Evolutionary conservation across 2,113 vertebrate species (phyloP).

Genomic region (Pseudonaja textilis): DNA sequence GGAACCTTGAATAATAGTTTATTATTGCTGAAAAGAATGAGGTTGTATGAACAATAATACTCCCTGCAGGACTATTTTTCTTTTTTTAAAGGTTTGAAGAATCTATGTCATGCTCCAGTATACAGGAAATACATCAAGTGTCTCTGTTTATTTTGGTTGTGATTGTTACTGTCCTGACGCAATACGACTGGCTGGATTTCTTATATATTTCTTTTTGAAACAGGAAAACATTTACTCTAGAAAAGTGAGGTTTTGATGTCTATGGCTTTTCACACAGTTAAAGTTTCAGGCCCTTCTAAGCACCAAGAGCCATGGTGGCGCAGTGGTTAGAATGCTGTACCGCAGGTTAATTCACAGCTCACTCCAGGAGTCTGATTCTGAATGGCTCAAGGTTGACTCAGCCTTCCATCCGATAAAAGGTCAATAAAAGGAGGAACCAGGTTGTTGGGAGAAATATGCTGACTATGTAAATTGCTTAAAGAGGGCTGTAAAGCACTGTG

Average conservation of each 20-base stretch:
- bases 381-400: neutral
- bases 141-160: neutral
- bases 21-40: neutral
- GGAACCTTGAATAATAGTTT: neutral
- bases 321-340: neutral
- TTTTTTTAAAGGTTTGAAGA: neutral
- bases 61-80: fast-evolving
- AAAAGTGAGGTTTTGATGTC: neutral
- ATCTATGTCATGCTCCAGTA: neutral
- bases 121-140: neutral
- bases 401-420: neutral
- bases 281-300: neutral
- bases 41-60: neutral
- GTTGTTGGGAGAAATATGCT: neutral
- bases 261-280: neutral
- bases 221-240: neutral
- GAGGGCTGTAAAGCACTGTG: neutral
- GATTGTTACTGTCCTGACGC: neutral
- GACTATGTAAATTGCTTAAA: neutral
- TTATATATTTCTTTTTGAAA: neutral
- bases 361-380: neutral
- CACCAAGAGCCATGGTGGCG: neutral
- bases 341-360: neutral
- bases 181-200: neutral
- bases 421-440: neutral